A percentile compares a stretch with the other conserved stretches of the same genome.
These are phyloP conservation scores for Zaprionus inermis DNA, from an alignment of 1,140 invertebrate species.

Conservation along the genomic window DNA sequence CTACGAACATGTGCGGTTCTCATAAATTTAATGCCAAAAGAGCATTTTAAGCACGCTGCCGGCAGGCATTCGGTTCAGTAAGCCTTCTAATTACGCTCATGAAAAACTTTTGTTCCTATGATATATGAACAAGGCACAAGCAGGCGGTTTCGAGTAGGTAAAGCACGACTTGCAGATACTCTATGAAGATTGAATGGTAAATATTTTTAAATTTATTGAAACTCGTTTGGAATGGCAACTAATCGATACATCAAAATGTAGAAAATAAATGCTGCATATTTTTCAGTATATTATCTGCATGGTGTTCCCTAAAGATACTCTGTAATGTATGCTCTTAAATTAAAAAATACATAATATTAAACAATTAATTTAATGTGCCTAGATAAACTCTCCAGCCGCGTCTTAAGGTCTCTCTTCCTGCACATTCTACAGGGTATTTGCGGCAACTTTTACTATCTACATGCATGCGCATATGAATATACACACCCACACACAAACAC, in stretches of 20 bases:
- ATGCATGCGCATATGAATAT: not conserved
- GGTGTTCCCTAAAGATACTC: not conserved
- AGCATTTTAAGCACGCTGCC: conserved; percentile 70
- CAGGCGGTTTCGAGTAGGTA: too few relatives aligned
- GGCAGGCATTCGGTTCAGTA: conserved; percentile 44
- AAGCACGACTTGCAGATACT: not conserved
- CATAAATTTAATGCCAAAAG: conserved; percentile 78
- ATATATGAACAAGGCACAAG: conserved; percentile 29
- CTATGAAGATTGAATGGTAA: not conserved
- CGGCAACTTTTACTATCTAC: not conserved
- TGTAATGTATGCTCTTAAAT: not conserved
- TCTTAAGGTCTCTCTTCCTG: not conserved
- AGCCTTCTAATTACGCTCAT: conserved; percentile 74
- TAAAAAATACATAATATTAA: not conserved
- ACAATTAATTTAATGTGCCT: too few relatives aligned
- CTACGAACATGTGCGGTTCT: conserved; percentile 76
- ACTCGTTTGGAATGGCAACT: not conserved
- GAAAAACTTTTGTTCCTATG: conserved; percentile 54
- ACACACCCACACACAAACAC: not conserved
- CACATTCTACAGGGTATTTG: not conserved
- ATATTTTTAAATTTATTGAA: not conserved
- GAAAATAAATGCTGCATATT: too few relatives aligned
- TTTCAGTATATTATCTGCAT: too few relatives aligned
- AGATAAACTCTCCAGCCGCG: not conserved
- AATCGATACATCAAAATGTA: not conserved